Conservation (phyloP, 2,888 invertebrate genomes). For the Tetrapedia diversipes region DNA sequence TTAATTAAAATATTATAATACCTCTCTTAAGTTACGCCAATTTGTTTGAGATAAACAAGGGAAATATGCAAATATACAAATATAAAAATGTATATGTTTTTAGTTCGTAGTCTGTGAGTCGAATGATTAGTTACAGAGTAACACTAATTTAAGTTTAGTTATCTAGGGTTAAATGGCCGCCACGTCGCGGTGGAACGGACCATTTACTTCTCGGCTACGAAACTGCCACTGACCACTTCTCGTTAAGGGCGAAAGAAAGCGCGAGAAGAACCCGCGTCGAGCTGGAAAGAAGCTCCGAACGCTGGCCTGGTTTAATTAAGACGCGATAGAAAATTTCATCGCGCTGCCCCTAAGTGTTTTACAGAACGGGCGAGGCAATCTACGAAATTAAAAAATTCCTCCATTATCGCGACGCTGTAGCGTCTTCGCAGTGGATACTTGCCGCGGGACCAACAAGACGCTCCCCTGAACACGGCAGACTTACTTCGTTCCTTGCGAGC, state of each 20-base stretch:
- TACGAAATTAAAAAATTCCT: slow-evolving; percentile 44
- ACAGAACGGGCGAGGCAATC: slow-evolving; percentile 25
- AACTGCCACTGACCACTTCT: no score
- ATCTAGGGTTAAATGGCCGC: no score
- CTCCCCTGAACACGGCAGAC: neutral
- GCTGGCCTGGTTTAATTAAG: slow-evolving; percentile 41
- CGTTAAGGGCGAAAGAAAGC: neutral
- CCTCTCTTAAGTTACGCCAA: no score
- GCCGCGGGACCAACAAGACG: neutral
- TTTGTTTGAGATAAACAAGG: no score
- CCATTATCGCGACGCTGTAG: neutral
- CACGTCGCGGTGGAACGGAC: neutral
- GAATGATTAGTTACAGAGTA: no score
- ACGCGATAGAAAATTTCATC: slow-evolving; percentile 42
- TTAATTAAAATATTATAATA: no score
- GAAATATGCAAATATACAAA: no score
- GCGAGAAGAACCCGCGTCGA: neutral
- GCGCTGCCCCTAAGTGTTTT: slow-evolving; percentile 2
- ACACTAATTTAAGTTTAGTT: no score
- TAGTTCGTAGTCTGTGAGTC: no score
- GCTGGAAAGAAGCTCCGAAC: neutral
- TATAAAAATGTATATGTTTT: no score
- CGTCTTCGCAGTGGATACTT: neutral
- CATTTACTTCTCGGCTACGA: neutral
- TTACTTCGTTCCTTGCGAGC: neutral